Evolutionary conservation across 2,888 invertebrate genomes (phyloP).

Genomic region (Zonitis immaculata): DNA sequence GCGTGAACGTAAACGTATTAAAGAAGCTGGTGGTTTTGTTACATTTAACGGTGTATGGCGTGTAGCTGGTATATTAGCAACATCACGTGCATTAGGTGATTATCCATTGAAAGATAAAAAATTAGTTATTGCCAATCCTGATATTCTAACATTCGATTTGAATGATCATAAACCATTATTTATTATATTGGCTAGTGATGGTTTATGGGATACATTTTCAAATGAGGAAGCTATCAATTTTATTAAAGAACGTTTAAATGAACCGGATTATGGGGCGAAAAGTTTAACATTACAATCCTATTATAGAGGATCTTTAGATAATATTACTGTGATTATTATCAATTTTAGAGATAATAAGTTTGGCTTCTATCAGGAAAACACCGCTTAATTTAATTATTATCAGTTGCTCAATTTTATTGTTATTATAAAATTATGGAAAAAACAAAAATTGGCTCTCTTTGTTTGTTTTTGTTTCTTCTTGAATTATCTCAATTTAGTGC

Average conservation of each 20-base stretch:
- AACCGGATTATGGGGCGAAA: slow-evolving; percentile 86
- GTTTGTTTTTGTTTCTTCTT: not conserved
- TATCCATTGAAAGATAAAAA: slow-evolving; percentile 92
- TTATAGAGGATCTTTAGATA: slow-evolving; percentile 88
- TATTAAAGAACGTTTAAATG: slow-evolving; percentile 78
- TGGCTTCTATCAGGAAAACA: slow-evolving; percentile 23
- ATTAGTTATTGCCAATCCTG: slow-evolving; percentile 92
- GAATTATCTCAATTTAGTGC: slow-evolving; percentile 1
- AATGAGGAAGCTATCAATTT: slow-evolving; percentile 93
- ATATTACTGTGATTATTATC: slow-evolving; percentile 90
- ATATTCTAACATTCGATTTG: slow-evolving; percentile 87
- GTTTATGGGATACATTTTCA: slow-evolving; percentile 93
- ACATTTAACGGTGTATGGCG: slow-evolving; percentile 96
- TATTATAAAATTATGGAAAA: not conserved
- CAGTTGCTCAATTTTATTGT: slow-evolving; percentile 1
- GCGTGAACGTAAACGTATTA: slow-evolving; percentile 86
- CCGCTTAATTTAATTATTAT: not conserved
- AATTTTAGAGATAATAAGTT: slow-evolving; percentile 62
- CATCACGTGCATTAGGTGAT: slow-evolving; percentile 91
- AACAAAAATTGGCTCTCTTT: too few relatives aligned
- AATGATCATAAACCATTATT: slow-evolving; percentile 83
- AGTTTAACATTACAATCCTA: slow-evolving; percentile 87
- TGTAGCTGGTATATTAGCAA: slow-evolving; percentile 91
- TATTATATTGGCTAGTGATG: slow-evolving; percentile 89
- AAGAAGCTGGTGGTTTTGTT: slow-evolving; percentile 92